phyloP scores from a whole-genome alignment of 2,113 vertebrate genomes.

The Marmota monax region DNA sequence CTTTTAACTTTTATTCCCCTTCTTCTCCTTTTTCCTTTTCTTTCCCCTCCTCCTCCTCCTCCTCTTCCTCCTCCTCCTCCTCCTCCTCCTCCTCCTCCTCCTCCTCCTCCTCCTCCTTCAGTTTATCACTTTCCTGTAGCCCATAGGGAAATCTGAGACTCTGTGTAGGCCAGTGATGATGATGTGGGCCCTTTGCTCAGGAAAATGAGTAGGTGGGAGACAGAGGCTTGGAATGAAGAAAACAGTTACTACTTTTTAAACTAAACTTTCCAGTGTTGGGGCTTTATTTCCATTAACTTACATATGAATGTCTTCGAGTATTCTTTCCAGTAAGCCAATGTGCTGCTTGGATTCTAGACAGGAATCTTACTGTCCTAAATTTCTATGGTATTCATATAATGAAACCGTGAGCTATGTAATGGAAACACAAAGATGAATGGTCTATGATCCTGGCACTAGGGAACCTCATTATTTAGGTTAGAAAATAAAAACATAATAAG shows the following conservation, averaged over 20 bases:
- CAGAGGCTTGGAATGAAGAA: neutral
- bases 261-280: neutral
- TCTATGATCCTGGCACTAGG: neutral
- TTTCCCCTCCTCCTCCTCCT: no score
- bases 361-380: neutral
- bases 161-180: neutral
- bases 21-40: rapidly evolving
- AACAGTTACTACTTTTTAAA: neutral
- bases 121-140: neutral
- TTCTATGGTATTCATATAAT: neutral
- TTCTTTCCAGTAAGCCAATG: neutral
- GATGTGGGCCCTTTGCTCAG: neutral
- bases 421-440: neutral
- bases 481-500: slow-evolving; percentile 31
- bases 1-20: neutral
- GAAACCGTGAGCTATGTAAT: neutral
- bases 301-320: neutral
- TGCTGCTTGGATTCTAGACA: neutral
- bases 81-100: neutral
- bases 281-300: neutral
- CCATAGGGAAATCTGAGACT: neutral
- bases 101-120: neutral
- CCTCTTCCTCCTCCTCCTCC: neutral
- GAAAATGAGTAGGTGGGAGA: neutral
- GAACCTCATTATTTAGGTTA: neutral